Base-by-base conservation (phyloP, 2,797 vertebrate species). In the Schizothorax lantsangensis region DNA sequence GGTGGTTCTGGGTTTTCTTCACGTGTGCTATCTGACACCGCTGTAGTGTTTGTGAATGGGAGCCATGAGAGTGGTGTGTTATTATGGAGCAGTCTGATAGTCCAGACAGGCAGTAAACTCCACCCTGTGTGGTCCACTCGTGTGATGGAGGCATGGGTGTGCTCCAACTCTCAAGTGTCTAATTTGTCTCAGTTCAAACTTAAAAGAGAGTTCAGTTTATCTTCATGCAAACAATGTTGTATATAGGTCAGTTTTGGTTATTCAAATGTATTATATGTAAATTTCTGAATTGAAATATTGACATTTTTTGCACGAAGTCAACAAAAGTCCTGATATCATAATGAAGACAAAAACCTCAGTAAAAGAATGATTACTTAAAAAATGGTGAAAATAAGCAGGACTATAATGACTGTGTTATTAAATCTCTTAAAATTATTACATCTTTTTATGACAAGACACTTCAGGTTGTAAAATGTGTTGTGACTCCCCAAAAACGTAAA, bases 21-120 rank as follows among this genome's bases (percentile, higher is more conserved):
- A 45, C 12, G 69, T 43, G 86, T 64, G 79, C 87, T 81, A 88
- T 81, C 73, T 23, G 69, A 87, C 79, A 87, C 86, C 36, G 30
- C 81, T 72, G 52, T 26, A 66, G 79, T 40, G 49, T 85, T 43
- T 68, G 68, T 83, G 68, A 83, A 82, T 45, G 40, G 47, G 21
- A 40, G 75, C 3, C 33, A 47, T 30, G 43, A 59, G 66, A 66
- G 23, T 30, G 52, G 19, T 23, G 47, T 85, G 75, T 57, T 79
- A 69, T 79, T 79, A 85, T 66, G 52, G 26, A 57, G 30, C 64
- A 68, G 71, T 68, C 73, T 52, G 68, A 87, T 84, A 72, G 59
- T 43, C 14, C 64, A 81, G 84, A 77, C 64, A 79, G 71, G 84
- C 66, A 45, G 1, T 79, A 66, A 68, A 87, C 83, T 84, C 78